Base-by-base conservation (phyloP, 1,140 invertebrate species). In the Diploscapter pachys region DNA sequence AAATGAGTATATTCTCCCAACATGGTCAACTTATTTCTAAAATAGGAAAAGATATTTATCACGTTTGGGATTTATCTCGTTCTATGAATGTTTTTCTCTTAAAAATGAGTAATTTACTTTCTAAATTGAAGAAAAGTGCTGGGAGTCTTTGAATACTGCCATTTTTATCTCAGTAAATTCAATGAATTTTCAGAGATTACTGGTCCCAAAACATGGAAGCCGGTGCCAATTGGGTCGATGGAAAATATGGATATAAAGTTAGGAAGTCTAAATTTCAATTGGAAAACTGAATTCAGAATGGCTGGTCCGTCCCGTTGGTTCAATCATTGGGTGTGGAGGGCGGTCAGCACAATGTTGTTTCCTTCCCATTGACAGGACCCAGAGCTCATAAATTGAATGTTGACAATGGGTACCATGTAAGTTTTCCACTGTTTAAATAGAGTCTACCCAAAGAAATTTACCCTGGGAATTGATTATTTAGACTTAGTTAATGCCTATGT, bases 221-320 rank as follows among this genome's bases (percentile, higher is more conserved):
- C n/a, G 79, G 80, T 31, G 79, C 79, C 50, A 81, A 81, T 68
- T 81, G 80, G 80, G 64, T 77, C 52, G 80, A 81, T 54, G 80
- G 80, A 61, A 80, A 63, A 62, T 80, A 80, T 11, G 78, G 78
- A 54, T 79, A 79, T 62, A 74, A 73, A 31, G 78, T 57, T 51
- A 67, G 76, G 63, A 49, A 64, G 31, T 5, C 53, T n/a, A 4
- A 4, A 13, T 48, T 48, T 49, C 13, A 59, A 50, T 71, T 62
- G 69, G 69, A 0, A 50, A 13, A 63, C 49, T 5, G 2, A 3
- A 4, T 72, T 63, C 52, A 77, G 53, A 70, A 69, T 13, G 73
- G 75, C 61, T 78, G 77, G 77, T 79, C 72, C 54, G 75, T 78
- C 56, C 77, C 77, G 3, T 51, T 78, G 0, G 77, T 78, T 50